Evolutionary conservation across 2,797 vertebrate genomes (phyloP).

Genomic region (Hipposideros larvatus): DNA sequence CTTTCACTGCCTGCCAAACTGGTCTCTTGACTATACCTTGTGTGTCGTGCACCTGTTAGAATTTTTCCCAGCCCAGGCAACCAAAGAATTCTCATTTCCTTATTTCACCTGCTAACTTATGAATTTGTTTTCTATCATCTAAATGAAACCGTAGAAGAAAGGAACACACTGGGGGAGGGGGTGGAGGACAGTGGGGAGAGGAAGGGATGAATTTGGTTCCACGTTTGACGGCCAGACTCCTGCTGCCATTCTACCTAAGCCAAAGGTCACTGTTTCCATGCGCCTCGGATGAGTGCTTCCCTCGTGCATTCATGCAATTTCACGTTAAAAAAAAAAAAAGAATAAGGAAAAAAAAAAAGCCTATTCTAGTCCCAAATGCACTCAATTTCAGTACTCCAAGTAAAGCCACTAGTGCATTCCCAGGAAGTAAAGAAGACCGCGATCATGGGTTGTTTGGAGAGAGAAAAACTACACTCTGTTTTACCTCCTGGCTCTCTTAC

Average conservation of each 20-base stretch:
- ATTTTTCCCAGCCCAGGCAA: background rate
- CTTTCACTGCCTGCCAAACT: background rate
- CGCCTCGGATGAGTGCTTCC: slow-evolving; percentile 6
- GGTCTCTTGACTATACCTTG: background rate
- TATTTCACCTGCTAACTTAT: background rate
- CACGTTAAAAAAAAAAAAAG: background rate
- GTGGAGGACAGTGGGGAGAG: too few species aligned
- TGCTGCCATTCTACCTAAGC: background rate
- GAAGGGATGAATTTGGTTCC: background rate
- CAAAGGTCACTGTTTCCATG: background rate
- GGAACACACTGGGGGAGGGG: rapidly evolving
- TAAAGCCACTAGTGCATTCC: slow-evolving; percentile 39
- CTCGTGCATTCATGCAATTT: slow-evolving; percentile 28
- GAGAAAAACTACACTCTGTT: background rate
- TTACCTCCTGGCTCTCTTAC: background rate
- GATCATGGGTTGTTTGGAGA: slow-evolving; percentile 28
- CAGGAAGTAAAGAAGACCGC: background rate
- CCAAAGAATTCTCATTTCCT: background rate
- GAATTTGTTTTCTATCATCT: background rate
- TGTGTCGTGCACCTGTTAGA: background rate
- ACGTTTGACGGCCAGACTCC: background rate
- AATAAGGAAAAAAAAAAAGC: background rate
- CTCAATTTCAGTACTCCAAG: slow-evolving; percentile 61
- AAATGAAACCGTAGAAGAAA: background rate
- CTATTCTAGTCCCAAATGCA: slow-evolving; percentile 26